Conservation (phyloP, 2,797 vertebrate genomes). For the Salarias fasciatus region DNA sequence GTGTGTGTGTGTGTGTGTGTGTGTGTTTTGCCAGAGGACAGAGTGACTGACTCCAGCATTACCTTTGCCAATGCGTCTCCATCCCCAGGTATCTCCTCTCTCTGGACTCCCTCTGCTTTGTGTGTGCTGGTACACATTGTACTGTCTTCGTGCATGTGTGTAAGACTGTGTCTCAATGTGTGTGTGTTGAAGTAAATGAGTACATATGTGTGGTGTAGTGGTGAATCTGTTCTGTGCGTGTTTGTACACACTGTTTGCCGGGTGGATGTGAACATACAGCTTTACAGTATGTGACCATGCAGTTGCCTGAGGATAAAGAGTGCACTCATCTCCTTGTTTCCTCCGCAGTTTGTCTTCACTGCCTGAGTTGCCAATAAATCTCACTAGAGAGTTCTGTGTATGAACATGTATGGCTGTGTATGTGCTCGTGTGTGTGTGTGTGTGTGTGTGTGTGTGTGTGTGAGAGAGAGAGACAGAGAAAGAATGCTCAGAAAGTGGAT, state of each 20-base stretch:
- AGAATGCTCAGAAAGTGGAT: slow-evolving; percentile 25
- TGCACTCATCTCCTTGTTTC: slow-evolving; percentile 43
- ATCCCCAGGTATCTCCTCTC: slow-evolving; percentile 69
- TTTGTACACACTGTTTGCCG: slow-evolving; percentile 2
- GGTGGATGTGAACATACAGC: slow-evolving; percentile 27
- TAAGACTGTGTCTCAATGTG: slow-evolving; percentile 10
- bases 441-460: slow-evolving; percentile 3
- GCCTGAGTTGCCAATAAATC: slow-evolving; percentile 49
- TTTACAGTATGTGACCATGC: slow-evolving; percentile 31
- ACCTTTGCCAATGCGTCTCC: slow-evolving; percentile 66
- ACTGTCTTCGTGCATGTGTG: slow-evolving; percentile 13
- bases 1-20: not conserved
- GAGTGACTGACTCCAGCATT: slow-evolving; percentile 70
- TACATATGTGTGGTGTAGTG: slow-evolving; percentile 10
- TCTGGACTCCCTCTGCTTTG: slow-evolving; percentile 58
- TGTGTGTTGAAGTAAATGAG: slow-evolving; percentile 32
- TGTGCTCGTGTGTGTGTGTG: slow-evolving; percentile 4
- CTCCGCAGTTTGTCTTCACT: slow-evolving; percentile 47
- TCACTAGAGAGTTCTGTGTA: slow-evolving; percentile 13
- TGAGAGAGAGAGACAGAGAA: not conserved
- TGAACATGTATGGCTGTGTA: not conserved
- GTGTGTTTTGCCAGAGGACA: slow-evolving; percentile 60
- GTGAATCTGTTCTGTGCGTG: slow-evolving; percentile 8
- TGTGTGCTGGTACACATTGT: slow-evolving; percentile 44
- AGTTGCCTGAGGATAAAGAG: slow-evolving; percentile 48